phyloP scores from a whole-genome alignment of 2,113 vertebrate species.

The Megaceryle torquata region DNA sequence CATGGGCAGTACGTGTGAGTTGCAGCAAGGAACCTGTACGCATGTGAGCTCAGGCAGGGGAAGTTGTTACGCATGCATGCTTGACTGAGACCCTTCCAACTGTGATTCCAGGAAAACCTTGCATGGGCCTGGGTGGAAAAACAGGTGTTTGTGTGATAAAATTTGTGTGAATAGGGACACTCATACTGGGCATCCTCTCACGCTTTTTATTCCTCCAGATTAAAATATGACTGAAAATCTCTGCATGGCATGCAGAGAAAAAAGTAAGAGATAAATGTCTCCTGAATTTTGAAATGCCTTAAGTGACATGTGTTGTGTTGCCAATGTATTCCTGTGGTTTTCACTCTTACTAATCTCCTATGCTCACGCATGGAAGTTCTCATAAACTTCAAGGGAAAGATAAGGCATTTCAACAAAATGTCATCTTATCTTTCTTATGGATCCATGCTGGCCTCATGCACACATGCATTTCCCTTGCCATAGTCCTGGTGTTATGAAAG shows the following conservation, averaged over 20 bases:
- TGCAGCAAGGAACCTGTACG: rapidly evolving
- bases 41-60: neutral
- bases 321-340: neutral
- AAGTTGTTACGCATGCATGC: neutral
- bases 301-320: neutral
- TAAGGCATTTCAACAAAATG: neutral
- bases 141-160: neutral
- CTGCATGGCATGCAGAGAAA: neutral
- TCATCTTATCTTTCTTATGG: neutral
- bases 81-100: constrained; percentile 37
- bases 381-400: neutral
- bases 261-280: neutral
- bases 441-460: neutral
- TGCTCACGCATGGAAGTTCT: neutral
- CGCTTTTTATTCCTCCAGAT: neutral
- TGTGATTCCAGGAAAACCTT: constrained; percentile 54
- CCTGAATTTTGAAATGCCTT: neutral
- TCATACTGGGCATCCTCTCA: rapidly evolving
- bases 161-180: rapidly evolving
- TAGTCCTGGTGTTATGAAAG: neutral
- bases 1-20: neutral
- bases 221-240: neutral
- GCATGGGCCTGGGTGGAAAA: neutral
- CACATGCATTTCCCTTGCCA: neutral
- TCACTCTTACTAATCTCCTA: neutral